These are phyloP conservation scores for Dendrocincla fuliginosa DNA, from an alignment of 2,797 vertebrate genomes.

Conservation along the genomic window DNA sequence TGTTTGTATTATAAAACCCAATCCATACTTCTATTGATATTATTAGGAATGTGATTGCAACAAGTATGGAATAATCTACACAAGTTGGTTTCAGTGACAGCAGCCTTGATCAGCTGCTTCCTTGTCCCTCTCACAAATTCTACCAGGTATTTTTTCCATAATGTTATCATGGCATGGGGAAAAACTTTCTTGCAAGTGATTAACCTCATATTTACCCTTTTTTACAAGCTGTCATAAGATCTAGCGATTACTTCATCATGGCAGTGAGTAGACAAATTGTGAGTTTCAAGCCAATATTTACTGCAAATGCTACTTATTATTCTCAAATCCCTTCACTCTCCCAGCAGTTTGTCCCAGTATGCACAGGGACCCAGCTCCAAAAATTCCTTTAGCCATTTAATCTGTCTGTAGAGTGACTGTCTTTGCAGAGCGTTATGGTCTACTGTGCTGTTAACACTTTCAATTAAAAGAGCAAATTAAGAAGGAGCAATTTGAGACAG, in stretches of 20 bases:
- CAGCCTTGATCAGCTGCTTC: not conserved
- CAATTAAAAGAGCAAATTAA: not conserved
- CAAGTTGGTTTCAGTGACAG: not conserved
- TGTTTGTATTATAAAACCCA: not conserved
- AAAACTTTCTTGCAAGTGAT: not conserved
- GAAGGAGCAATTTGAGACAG: not conserved
- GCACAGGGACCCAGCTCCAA: not conserved
- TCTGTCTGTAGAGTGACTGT: not conserved
- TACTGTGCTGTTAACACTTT: not conserved
- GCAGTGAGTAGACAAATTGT: not conserved
- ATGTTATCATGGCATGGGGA: not conserved
- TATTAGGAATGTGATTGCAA: not conserved
- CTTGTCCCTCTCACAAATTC: not conserved
- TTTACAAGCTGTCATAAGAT: not conserved
- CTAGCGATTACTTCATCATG: not conserved
- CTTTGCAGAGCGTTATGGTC: not conserved
- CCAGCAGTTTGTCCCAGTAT: not conserved
- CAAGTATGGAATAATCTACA: not conserved
- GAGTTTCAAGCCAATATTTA: not conserved
- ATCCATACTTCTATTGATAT: conserved; percentile 21
- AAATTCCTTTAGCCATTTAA: not conserved
- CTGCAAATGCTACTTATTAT: not conserved
- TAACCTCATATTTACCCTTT: not conserved
- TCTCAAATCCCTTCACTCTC: not conserved
- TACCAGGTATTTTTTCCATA: not conserved